Evolutionary conservation across 2,113 vertebrate genomes (phyloP).

Genomic region (Calyptomena viridis): DNA sequence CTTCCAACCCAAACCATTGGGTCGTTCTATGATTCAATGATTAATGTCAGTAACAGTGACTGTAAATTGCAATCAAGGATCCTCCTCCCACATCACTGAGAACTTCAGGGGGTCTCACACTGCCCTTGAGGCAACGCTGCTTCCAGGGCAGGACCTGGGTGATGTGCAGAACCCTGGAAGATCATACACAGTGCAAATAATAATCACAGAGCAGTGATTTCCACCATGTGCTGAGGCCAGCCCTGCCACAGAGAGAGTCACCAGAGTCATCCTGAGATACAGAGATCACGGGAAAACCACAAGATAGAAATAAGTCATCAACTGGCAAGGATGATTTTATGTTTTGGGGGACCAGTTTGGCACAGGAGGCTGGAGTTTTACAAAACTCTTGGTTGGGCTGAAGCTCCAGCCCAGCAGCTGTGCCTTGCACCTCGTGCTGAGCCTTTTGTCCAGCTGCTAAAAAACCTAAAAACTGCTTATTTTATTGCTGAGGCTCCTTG

Average conservation of each 20-base stretch:
- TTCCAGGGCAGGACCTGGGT: background rate
- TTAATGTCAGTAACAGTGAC: background rate
- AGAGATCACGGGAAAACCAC: accelerated
- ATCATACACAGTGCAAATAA: background rate
- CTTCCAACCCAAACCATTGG: background rate
- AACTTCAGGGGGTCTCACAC: background rate
- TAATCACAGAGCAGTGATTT: background rate
- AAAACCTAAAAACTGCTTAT: background rate
- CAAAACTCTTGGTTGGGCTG: background rate
- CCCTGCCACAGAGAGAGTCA: background rate
- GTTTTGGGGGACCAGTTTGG: background rate
- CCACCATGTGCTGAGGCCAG: accelerated
- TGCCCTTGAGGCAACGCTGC: background rate
- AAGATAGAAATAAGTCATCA: background rate
- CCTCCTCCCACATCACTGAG: background rate
- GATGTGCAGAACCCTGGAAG: background rate
- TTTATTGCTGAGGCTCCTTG: background rate
- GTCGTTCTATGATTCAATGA: background rate
- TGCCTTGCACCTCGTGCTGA: background rate
- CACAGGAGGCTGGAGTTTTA: background rate
- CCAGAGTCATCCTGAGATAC: background rate
- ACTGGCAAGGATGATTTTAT: accelerated
- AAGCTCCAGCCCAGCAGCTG: background rate
- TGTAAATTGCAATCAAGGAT: background rate
- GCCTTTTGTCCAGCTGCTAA: background rate